A percentile compares a stretch with the other conserved stretches of the same genome.
Conservation (phyloP, 2,888 invertebrate species). For the Dione vanillae region DNA sequence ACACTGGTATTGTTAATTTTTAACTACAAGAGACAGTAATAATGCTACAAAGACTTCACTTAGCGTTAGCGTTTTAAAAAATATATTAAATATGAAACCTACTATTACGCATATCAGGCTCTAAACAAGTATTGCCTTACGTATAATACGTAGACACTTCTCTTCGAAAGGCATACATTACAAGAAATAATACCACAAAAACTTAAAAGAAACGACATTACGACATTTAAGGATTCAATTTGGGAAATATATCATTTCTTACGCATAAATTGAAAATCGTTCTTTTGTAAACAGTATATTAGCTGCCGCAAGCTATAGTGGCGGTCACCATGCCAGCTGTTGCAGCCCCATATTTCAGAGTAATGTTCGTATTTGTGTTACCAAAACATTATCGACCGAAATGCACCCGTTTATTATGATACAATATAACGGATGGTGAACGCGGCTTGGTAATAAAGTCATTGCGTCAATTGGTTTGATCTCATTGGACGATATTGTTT, state of each 20-base stretch:
- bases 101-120: too few species aligned
- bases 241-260: not conserved
- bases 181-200: not conserved
- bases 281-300: conserved; percentile 37
- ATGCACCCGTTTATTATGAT: conserved; percentile 36
- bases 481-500: not conserved
- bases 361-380: conserved; percentile 43
- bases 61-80: too few species aligned
- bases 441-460: conserved; percentile 3
- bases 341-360: conserved; percentile 41
- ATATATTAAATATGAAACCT: too few species aligned
- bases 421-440: conserved; percentile 9
- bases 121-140: too few species aligned
- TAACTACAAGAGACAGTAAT: too few species aligned
- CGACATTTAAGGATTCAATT: not conserved
- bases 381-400: conserved; percentile 41
- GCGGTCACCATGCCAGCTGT: conserved; percentile 42
- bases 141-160: too few species aligned
- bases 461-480: not conserved
- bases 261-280: conserved; percentile 1
- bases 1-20: too few species aligned
- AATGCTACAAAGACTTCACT: too few species aligned
- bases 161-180: not conserved
- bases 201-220: not conserved
- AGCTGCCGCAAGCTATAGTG: conserved; percentile 38